Base-by-base conservation (phyloP, 2,113 vertebrate genomes). In the Craseonycteris thonglongyai region DNA sequence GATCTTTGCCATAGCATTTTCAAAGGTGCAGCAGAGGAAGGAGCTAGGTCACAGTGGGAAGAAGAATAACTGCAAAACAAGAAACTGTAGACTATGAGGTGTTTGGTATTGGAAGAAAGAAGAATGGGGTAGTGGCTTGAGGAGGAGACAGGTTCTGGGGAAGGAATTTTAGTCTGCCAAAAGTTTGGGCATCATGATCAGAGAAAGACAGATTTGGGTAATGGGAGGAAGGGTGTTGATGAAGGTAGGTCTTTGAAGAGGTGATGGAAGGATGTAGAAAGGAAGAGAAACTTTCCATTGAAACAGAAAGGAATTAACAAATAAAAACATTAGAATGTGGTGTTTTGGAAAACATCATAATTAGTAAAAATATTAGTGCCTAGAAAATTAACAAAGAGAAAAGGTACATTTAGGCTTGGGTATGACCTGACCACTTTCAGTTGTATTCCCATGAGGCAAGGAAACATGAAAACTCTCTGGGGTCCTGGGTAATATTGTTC, bases 221-320 rank as follows among this genome's bases (percentile, higher is more conserved):
- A 59, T n/a, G 8, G 22, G 16, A 40, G 19, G 61, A 65, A 58
- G 24, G 26, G 7, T 11, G 45, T 13, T 82, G 33, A 49, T 40
- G 61, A 24, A 74, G 35, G 28, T 47, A 74, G 28, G 28, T 79
- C 33, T 4, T 30, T 40, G 47, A 66, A 24, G 76, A 68, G 19
- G 74, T 81, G 65, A 68, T 13, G 30, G 47, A 56, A 84, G 15
- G 12, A 90, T 76, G 6, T 38, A 76, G 59, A 78, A 94, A 95
- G 81, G 28, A 76, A 93, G 58, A 72, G 66, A 22, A 82, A 10
- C 21, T 56, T 59, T 76, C 7, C 66, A 81, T 89, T 81, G 56
- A 94, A 95, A 85, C 6, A 82, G 38, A 49, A 80, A 92, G 51
- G 28, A 86, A 76, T 95, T 80, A 65, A 87, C 68, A 93, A 94